phyloP scores from a whole-genome alignment of 2,113 vertebrate species.

The Laterallus jamaicensis region DNA sequence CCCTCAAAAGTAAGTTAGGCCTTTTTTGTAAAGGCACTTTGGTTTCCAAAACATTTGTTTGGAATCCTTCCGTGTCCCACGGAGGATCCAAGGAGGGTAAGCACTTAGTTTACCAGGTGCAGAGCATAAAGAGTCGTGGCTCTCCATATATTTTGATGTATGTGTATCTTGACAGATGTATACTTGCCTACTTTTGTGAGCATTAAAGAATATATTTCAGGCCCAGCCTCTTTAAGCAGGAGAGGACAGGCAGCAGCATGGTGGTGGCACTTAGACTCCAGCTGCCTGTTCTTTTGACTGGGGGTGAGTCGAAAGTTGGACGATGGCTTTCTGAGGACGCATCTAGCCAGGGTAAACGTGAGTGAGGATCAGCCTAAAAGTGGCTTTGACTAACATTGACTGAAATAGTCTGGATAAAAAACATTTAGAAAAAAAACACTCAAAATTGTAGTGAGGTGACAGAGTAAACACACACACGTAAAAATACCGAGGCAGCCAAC shows the following conservation, averaged over 20 bases:
- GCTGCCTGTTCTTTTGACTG: background rate
- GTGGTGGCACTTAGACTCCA: background rate
- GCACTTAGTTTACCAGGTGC: background rate
- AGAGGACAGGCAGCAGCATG: background rate
- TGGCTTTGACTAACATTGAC: background rate
- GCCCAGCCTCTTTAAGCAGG: background rate
- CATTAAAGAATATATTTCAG: background rate
- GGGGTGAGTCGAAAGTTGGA: background rate
- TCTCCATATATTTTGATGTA: background rate
- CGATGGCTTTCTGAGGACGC: background rate
- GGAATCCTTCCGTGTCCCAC: background rate
- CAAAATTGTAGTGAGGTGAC: background rate
- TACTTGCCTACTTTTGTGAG: background rate
- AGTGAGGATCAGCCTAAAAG: background rate
- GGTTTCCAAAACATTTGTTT: background rate
- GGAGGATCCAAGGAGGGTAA: background rate
- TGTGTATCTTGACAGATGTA: accelerated
- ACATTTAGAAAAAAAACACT: conserved; percentile 9
- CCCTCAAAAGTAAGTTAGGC: background rate
- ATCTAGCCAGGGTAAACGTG: background rate
- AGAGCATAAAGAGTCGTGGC: background rate
- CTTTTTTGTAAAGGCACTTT: background rate
- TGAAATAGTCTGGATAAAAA: background rate
- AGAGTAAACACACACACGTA: background rate
- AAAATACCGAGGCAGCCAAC: conserved; percentile 3